Evolutionary conservation across 2,888 invertebrate genomes (phyloP), one percentile per base, ranked within the genome.

Genomic region (Odontocolon sp.): DNA sequence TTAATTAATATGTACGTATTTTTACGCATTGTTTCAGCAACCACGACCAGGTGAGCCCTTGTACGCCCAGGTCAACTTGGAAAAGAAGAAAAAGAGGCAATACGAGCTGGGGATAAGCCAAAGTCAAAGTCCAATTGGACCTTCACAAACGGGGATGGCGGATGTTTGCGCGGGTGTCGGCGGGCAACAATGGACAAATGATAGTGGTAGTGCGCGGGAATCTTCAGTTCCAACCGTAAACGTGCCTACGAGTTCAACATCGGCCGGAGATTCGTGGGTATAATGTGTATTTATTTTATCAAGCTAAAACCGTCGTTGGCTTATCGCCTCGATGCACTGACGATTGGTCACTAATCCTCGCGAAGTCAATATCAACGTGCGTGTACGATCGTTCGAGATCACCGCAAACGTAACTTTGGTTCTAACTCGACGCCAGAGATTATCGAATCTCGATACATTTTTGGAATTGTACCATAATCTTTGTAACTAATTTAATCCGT

Each of bases 61-160:
- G 73, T 93, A 93, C 89, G 93, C 93, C 86, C 93, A 93, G 91
- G 93, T 93, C 83, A 93, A 93, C 88, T 91, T 93, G 85, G 93
- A 93, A 86, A 93, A 92, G 90, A 93, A 93, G 89, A 92, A 92
- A 87, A 92, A 92, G 86, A 91, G 92, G 79, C 89, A 89, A 84
- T 89, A 87, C 86, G 89, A 89, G 86, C 86, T 89, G 86, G 89
- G 89, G 86, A 87, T 89, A 85, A 89, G 87, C 83, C 87, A 86
- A 82, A 86, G 85, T 80, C 90, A 91, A 77, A 83, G 79, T 75
- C 80, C 80, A 71, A 77, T 79, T 66, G 82, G 79, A 33, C 71
- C 76, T 70, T 77, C 80, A 59, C 77, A 66, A 67, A 80, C 80
- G 45, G 83, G 81, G 57, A 80, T 78, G 69, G 81, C 81, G 16